phyloP scores from a whole-genome alignment of 2,797 vertebrate genomes.

The Pseudochirops corinnae region DNA sequence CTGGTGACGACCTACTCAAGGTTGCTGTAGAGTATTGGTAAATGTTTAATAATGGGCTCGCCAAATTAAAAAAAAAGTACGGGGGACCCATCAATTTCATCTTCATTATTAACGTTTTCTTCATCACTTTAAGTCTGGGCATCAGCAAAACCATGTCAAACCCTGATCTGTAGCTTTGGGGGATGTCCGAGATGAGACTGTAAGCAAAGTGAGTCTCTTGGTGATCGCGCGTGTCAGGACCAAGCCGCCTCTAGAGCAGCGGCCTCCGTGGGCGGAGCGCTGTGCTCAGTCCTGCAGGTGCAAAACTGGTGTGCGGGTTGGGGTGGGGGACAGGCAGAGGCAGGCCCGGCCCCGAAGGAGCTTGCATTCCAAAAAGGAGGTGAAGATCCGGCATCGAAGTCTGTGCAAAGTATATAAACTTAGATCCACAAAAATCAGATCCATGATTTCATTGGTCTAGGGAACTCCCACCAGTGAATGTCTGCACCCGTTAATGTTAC shows the following conservation, averaged over 20 bases:
- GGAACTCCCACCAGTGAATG: background rate
- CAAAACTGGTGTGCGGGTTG: background rate
- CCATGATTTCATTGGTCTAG: background rate
- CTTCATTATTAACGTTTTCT: background rate
- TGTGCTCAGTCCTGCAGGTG: background rate
- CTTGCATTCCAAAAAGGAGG: no score
- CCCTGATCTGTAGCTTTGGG: background rate
- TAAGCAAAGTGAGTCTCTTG: background rate
- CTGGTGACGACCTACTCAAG: no score
- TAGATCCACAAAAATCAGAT: background rate
- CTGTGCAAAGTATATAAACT: no score
- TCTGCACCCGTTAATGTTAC: background rate
- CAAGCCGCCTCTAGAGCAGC: background rate
- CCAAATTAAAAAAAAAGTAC: background rate
- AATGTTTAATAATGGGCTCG: no score
- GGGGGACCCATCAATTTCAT: background rate
- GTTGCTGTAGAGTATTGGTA: no score
- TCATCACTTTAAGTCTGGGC: background rate
- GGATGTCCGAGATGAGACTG: background rate
- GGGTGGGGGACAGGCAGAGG: no score
- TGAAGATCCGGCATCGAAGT: no score
- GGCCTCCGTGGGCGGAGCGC: background rate
- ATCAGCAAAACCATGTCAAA: background rate
- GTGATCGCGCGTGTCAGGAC: background rate
- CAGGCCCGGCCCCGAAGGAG: no score